Percentiles rank a stretch among this genome's conserved stretches.
Conservation (phyloP, 2,888 invertebrate species). For the Copidosoma aretas region DNA sequence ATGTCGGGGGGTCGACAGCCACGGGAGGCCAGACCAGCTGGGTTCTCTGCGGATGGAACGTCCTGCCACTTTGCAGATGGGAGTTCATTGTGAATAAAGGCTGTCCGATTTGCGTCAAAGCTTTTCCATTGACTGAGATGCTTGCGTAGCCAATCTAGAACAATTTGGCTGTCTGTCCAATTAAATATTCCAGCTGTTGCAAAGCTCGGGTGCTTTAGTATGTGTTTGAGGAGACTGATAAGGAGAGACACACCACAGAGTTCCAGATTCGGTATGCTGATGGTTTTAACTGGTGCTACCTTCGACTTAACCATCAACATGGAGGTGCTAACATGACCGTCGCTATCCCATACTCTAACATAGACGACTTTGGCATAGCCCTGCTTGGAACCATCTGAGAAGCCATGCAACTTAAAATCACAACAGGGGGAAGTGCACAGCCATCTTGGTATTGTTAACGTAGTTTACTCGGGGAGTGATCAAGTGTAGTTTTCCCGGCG, state of each 20-base stretch:
- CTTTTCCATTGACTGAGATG: conserved; percentile 45
- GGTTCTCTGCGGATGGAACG: conserved; percentile 26
- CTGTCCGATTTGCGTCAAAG: conserved; percentile 46
- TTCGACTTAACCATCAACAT: conserved; percentile 29
- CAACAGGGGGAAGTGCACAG: too few species aligned
- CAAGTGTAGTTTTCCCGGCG: background rate
- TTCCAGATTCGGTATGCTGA: conserved; percentile 40
- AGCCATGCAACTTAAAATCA: too few species aligned
- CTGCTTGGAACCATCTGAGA: too few species aligned
- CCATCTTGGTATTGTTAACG: too few species aligned
- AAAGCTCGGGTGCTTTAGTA: conserved; percentile 5
- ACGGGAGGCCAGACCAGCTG: conserved; percentile 2
- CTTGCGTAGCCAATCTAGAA: conserved; percentile 42
- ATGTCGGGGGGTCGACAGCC: conserved; percentile 2
- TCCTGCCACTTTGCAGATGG: conserved; percentile 44
- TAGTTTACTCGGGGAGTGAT: too few species aligned
- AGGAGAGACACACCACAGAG: conserved; percentile 33
- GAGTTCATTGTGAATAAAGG: conserved; percentile 42
- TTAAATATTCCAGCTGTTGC: background rate
- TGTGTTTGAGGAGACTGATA: conserved; percentile 16
- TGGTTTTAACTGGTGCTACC: conserved; percentile 27
- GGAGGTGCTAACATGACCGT: background rate
- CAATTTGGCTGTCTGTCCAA: conserved; percentile 46
- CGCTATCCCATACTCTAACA: conserved; percentile 1
- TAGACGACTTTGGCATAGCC: too few species aligned